phyloP scores from a whole-genome alignment of 2,113 vertebrate species.

The Noturus placidus region DNA sequence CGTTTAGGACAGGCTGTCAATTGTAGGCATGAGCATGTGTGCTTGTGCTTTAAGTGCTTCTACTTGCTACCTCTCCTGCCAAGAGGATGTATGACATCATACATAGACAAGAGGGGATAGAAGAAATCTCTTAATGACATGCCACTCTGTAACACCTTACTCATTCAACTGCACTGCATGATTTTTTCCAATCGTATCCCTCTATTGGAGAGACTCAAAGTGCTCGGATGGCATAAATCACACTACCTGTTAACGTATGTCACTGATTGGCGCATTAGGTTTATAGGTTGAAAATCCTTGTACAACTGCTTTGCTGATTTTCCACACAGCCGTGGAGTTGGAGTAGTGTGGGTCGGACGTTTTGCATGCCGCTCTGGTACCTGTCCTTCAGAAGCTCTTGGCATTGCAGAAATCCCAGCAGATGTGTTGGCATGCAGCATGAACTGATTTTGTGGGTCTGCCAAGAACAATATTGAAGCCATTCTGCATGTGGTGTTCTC shows the following conservation, averaged over 20 bases:
- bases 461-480: constrained; percentile 45
- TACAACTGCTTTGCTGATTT: neutral
- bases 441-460: constrained; percentile 21
- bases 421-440: constrained; percentile 11
- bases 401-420: constrained; percentile 28
- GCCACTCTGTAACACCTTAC: constrained; percentile 6
- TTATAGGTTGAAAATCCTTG: neutral
- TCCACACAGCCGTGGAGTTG: neutral
- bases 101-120: neutral
- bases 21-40: constrained; percentile 12
- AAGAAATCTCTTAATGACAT: neutral
- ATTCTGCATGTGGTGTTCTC: constrained; percentile 37
- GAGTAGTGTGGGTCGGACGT: neutral
- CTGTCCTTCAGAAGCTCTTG: constrained; percentile 32
- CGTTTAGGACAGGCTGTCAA: constrained; percentile 30
- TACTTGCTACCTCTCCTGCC: constrained; percentile 23
- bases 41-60: constrained; percentile 22
- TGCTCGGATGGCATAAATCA: neutral
- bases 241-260: neutral
- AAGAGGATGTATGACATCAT: constrained; percentile 52
- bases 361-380: neutral
- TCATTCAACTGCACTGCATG: constrained; percentile 20
- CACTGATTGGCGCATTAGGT: neutral
- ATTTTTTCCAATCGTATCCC: neutral
- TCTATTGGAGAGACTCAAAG: neutral